phyloP scores from a whole-genome alignment of 2,797 vertebrate genomes.

The Danio aesculapii region DNA sequence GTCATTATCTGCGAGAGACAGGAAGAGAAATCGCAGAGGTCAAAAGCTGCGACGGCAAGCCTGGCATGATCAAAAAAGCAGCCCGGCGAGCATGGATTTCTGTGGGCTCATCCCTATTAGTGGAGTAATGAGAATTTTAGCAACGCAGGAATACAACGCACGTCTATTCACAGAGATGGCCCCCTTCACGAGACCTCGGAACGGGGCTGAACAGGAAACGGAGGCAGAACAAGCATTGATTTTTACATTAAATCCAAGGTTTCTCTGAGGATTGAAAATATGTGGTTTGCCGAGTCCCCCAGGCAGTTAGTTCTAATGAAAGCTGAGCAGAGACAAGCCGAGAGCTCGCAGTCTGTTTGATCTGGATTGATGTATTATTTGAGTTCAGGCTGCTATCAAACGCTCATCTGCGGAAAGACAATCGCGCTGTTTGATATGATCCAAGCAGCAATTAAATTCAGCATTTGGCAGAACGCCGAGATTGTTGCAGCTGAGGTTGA shows the following conservation, averaged over 20 bases:
- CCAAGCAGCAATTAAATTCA: constrained; percentile 45
- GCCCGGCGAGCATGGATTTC: background rate
- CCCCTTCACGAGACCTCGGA: constrained; percentile 9
- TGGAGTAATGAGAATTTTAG: constrained; percentile 34
- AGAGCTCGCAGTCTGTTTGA: constrained; percentile 45
- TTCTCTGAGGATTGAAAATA: constrained; percentile 49
- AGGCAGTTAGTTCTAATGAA: constrained; percentile 45
- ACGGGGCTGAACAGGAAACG: constrained; percentile 33
- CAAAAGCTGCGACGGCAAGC: constrained; percentile 38
- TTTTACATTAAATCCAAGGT: constrained; percentile 44
- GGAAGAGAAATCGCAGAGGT: constrained; percentile 50
- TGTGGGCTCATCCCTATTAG: constrained; percentile 20
- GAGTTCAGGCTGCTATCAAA: constrained; percentile 51
- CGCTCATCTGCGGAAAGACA: constrained; percentile 46
- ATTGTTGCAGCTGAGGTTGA: constrained; percentile 3
- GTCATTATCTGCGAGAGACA: constrained; percentile 73
- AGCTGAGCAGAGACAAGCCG: constrained; percentile 40
- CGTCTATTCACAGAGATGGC: constrained; percentile 21
- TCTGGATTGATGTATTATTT: constrained; percentile 51
- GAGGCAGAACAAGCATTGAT: constrained; percentile 45
- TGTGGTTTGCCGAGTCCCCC: constrained; percentile 45
- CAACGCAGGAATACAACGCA: constrained; percentile 31
- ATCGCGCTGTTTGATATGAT: constrained; percentile 45
- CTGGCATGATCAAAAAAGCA: constrained; percentile 37
- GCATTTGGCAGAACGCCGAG: background rate